Conservation (phyloP, 2,113 vertebrate species). For the Dipodomys ordii region DNA sequence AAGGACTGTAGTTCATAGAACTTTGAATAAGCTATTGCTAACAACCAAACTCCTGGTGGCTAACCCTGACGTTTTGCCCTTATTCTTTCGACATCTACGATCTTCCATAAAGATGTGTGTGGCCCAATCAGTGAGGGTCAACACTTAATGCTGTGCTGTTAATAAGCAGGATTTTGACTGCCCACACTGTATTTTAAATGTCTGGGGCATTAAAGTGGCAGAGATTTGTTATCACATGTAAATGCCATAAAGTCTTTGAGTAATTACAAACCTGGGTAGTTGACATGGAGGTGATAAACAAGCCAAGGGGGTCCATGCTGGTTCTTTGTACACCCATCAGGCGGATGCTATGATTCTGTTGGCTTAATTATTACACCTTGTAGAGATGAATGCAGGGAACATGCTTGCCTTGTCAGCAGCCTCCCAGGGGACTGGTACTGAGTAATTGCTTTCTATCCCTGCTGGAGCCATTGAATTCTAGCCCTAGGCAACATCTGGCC, state of each 20-base stretch:
- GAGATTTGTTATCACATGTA: not conserved
- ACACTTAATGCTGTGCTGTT: not conserved
- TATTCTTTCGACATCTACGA: not conserved
- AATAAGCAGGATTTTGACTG: not conserved
- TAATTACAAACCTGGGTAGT: conserved; percentile 44
- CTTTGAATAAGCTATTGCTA: not conserved
- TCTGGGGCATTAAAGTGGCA: not conserved
- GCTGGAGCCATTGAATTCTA: conserved; percentile 33
- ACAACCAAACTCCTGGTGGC: not conserved
- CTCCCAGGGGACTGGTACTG: conserved; percentile 62
- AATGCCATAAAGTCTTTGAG: conserved; percentile 1
- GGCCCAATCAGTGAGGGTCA: not conserved
- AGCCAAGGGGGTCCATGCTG: conserved; percentile 52
- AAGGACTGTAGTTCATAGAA: not conserved
- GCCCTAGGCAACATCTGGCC: conserved; percentile 56
- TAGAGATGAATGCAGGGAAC: conserved; percentile 68
- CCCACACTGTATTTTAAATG: not conserved
- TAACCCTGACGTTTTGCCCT: not conserved
- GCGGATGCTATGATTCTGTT: conserved; percentile 49
- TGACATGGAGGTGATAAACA: conserved; percentile 42
- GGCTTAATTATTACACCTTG: conserved; percentile 75
- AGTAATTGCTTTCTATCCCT: conserved; percentile 68
- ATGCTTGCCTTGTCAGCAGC: conserved; percentile 55
- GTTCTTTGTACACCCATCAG: conserved; percentile 59
- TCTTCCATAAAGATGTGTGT: not conserved